Conservation (phyloP, 2,888 invertebrate species). For the Eutolmus rufibarbis region DNA sequence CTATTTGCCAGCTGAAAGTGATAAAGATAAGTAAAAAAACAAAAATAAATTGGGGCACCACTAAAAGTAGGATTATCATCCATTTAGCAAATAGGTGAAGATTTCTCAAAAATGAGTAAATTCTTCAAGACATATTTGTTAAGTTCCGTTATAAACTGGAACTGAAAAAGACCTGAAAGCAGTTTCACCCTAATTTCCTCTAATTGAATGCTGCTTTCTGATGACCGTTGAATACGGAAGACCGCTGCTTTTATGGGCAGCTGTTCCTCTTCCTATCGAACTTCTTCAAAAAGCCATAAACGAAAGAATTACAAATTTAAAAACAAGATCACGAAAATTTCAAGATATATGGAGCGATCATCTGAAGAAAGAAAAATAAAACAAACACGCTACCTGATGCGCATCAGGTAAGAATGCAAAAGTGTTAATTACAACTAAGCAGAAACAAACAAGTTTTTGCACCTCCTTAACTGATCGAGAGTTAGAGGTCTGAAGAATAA, state of each 20-base stretch:
- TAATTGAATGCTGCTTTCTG: neutral
- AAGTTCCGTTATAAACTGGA: neutral
- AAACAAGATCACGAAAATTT: neutral
- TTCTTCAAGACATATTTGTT: neutral
- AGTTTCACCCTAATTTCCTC: neutral
- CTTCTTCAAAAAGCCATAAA: neutral
- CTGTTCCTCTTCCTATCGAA: too few species aligned
- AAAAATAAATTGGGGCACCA: neutral
- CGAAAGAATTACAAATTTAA: neutral
- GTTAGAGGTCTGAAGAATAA: neutral
- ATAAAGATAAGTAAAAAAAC: neutral
- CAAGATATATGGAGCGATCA: neutral
- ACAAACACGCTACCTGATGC: neutral
- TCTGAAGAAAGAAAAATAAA: neutral
- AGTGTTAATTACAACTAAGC: neutral
- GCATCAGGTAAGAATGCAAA: neutral
- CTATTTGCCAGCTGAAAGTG: neutral
- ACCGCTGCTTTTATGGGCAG: neutral
- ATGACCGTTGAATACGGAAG: neutral
- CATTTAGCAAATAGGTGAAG: neutral
- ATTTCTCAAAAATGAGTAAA: neutral
- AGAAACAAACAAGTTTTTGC: neutral
- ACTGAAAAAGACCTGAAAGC: neutral
- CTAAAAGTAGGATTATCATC: neutral
- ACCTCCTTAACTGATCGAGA: neutral